Base-by-base conservation (phyloP, 92 coral and sea anemone genomes). In the Virgularia gustaviana region DNA sequence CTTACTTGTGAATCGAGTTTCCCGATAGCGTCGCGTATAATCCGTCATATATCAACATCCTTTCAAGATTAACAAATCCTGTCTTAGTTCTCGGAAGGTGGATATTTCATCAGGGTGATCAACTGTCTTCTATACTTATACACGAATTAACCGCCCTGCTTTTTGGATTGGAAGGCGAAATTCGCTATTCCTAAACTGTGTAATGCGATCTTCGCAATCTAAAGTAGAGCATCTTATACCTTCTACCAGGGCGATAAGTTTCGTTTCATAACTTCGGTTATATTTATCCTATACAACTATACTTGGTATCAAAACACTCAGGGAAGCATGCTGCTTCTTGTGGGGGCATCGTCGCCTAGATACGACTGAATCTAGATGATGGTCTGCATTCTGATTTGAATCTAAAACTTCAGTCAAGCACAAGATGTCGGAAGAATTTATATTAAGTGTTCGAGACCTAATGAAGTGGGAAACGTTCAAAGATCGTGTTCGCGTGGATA, bases 401-500 rank as follows among this genome's bases (percentile, higher is more conserved):
- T n/a, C n/a, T n/a, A n/a, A n/a, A n/a, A n/a, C n/a, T 29, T 56
- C 31, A 56, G 31, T 70, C 41, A 29, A n/a, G n/a, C n/a, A n/a
- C n/a, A n/a, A 32, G 31, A 75, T 61, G 73, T 63, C 80, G 10
- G 80, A 75, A 28, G 57, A 33, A 44, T n/a, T n/a, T n/a, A n/a
- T n/a, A n/a, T 31, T 61, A 45, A 63, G 47, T 43, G 49, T 20
- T 43, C 20, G 63, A 22, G 36, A 56, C 16, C 20, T 56, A 30
- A 25, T 73, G 70, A 25, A 9, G 16, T 59, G 62, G 19, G 61
- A 39, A 41, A 60, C 36, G 25, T 73, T 73, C 5, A 73, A 73
- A 67, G 71, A 59, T 73, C 60, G 79, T 65, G 63, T 73, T 34
- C 33, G 52, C 55, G 42, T 76, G 36, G 74, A 76, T 63, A 31